Base-by-base conservation (phyloP, 2,113 vertebrate genomes). In the Rissa tridactyla region DNA sequence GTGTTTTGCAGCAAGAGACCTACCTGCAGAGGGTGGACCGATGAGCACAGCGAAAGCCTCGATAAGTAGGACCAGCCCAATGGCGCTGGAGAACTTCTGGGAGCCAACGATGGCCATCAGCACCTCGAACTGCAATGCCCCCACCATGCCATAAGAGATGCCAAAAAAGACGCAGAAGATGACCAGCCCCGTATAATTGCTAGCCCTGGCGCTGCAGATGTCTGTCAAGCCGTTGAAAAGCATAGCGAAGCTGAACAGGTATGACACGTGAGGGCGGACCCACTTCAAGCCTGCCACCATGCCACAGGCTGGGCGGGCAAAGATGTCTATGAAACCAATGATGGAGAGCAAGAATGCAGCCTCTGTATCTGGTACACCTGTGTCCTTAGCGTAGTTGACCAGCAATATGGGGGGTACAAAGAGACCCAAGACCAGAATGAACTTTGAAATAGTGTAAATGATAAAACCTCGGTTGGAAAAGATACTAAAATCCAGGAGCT, bases 341-440 rank as follows among this genome's bases (percentile, higher is more conserved):
- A 98, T 96, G 83, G 98, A 98, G 36, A 98, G 96, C 82, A 98
- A 71, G 94, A 98, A 98, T 1, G 98, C 98, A 7, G 98, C 98
- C 57, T 98, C 98, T 11, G 96, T 96, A 94, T 98, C 98, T 2
- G 98, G 98, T 10, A 98, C 97, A 0, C 98, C 98, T 1, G 94
- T 96, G 94, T 98, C 98, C 93, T 98, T 98, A 94, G 98, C 98
- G 1, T 98, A 98, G 96, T 98, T 98, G 82, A 98, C 98, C 91
- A 98, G 72, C 86, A 98, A 82, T 88, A 98, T 98, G 55, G 98
- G 95, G 69, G 98, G 98, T 84, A 98, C 98, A 0, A 98, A 98
- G 91, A 98, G 98, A 52, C 98, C 98, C 65, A 98, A 86, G 27
- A 98, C 98, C 93, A 98, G 96, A 82, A 98, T 98, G 94, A 98